These are phyloP conservation scores for Thaumetopoea pityocampa DNA, from an alignment of 1,140 invertebrate genomes.

Conservation along the genomic window DNA sequence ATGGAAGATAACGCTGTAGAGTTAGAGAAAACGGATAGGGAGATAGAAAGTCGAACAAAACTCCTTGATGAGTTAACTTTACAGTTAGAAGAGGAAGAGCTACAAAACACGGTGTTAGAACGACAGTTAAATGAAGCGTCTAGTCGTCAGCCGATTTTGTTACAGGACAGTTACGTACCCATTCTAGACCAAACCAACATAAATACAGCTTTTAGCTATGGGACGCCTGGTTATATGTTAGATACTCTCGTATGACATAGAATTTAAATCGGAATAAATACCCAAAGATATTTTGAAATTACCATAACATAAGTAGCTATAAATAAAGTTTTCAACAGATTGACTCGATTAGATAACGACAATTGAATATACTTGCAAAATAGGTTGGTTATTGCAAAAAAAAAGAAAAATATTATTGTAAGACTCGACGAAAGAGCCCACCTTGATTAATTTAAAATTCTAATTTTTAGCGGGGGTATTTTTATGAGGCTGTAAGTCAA, in stretches of 20 bases:
- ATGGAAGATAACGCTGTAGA: constrained; percentile 79
- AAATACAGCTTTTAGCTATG: constrained; percentile 37
- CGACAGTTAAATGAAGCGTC: constrained; percentile 63
- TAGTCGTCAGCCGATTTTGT: constrained; percentile 59
- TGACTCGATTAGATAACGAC: neutral
- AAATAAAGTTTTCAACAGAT: neutral
- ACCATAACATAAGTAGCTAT: constrained; percentile 38
- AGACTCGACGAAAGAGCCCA: too few species aligned
- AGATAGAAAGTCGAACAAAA: constrained; percentile 79
- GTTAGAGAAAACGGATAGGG: constrained; percentile 78
- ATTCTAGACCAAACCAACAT: constrained; percentile 52
- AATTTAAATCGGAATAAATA: constrained; percentile 25
- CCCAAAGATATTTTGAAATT: constrained; percentile 58
- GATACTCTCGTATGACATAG: constrained; percentile 72
- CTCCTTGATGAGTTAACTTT: constrained; percentile 79
- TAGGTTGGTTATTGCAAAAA: too few species aligned
- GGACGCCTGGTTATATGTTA: constrained; percentile 52
- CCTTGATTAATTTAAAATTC: too few species aligned
- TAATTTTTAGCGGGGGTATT: too few species aligned
- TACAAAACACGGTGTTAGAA: constrained; percentile 71
- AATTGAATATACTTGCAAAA: too few species aligned
- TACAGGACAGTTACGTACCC: constrained; percentile 66
- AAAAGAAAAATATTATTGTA: too few species aligned
- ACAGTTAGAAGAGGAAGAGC: constrained; percentile 80
- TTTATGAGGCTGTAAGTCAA: too few species aligned